A percentile compares a stretch with the other conserved stretches of the same genome.
phyloP scores from a whole-genome alignment of 1,140 invertebrate species.

The Cardiocondyla obscurior region DNA sequence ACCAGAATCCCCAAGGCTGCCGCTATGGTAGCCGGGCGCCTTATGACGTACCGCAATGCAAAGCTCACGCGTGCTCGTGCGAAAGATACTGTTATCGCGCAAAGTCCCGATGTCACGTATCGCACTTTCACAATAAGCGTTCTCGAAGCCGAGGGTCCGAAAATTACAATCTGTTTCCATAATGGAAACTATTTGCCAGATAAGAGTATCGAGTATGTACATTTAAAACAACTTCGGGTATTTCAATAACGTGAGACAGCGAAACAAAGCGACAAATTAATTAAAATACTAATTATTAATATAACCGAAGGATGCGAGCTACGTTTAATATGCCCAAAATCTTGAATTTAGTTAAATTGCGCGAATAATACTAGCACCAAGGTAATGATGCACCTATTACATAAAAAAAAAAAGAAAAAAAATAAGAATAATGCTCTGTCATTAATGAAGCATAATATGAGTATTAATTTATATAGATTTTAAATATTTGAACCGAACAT shows the following conservation, averaged over 20 bases:
- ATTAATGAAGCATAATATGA: not conserved
- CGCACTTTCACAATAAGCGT: not conserved
- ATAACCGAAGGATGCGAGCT: not conserved
- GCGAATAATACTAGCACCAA: not conserved
- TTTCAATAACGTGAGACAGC: not conserved
- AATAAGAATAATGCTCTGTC: not conserved
- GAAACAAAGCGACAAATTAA: not conserved
- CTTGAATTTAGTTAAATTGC: not conserved
- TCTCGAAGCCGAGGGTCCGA: constrained; percentile 34
- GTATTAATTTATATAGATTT: not conserved
- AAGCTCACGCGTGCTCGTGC: constrained; percentile 14
- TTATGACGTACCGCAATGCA: constrained; percentile 31
- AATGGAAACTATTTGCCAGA: constrained; percentile 13
- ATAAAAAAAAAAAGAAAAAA: too few relatives aligned
- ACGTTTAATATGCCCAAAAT: not conserved
- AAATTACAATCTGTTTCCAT: constrained; percentile 38
- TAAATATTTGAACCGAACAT: too few relatives aligned
- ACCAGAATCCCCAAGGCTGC: not conserved
- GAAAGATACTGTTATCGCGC: not conserved
- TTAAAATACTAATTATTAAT: not conserved
- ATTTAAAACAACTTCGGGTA: constrained; percentile 16
- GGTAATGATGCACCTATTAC: not conserved
- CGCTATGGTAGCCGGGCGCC: constrained; percentile 5
- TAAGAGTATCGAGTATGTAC: not conserved
- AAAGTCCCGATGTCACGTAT: constrained; percentile 20